Evolutionary conservation across 1,140 invertebrate species (phyloP).

Genomic region (Lanistes nyassanus): DNA sequence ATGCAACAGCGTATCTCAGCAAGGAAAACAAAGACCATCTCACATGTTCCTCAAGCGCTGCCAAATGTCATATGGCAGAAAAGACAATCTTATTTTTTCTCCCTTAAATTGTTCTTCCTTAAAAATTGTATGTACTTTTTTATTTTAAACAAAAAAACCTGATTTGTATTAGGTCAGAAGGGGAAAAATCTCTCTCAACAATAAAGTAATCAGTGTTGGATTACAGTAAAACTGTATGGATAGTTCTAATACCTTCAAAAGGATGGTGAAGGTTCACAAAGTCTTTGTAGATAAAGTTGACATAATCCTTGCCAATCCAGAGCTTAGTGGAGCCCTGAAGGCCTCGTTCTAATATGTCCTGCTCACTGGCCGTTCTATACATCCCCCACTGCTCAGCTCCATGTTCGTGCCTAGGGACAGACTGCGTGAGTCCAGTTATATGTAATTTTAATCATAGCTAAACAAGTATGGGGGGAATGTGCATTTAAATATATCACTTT

Average conservation of each 20-base stretch:
- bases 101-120: too few relatives aligned
- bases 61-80: too few relatives aligned
- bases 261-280: slow-evolving; percentile 86
- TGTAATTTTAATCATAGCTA: too few relatives aligned
- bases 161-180: neutral
- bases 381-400: slow-evolving; percentile 17
- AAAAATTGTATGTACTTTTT: too few relatives aligned
- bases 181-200: neutral
- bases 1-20: too few relatives aligned
- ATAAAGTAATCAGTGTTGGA: neutral
- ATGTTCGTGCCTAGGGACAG: neutral
- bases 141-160: too few relatives aligned
- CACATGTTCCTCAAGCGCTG: too few relatives aligned
- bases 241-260: slow-evolving; percentile 76
- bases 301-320: slow-evolving; percentile 99
- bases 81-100: too few relatives aligned
- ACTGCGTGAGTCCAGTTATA: neutral
- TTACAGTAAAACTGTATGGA: neutral
- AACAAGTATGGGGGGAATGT: too few relatives aligned
- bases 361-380: slow-evolving; percentile 46
- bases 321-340: slow-evolving; percentile 73
- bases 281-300: slow-evolving; percentile 98
- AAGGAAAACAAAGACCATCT: too few relatives aligned
- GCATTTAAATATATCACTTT: too few relatives aligned
- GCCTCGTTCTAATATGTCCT: slow-evolving; percentile 46